Conservation (phyloP, 2,888 invertebrate species). For the Ophraella communa region DNA sequence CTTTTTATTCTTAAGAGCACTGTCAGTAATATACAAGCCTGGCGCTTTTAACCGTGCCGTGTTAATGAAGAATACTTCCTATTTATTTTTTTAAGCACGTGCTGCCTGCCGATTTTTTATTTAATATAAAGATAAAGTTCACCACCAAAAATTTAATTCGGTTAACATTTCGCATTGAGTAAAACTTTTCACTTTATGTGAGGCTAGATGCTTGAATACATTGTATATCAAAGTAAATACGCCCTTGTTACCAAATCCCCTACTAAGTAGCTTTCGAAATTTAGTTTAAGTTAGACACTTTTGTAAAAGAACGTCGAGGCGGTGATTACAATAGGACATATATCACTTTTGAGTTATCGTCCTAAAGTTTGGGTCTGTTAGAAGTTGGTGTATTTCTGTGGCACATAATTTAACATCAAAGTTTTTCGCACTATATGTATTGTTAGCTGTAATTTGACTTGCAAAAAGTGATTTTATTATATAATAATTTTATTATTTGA, state of each 20-base stretch:
- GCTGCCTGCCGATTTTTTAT: too few species aligned
- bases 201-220: background rate
- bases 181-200: slow-evolving; percentile 6
- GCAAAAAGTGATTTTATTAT: background rate
- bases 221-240: slow-evolving; percentile 20
- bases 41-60: too few species aligned
- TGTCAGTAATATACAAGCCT: too few species aligned
- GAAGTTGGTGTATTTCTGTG: slow-evolving; percentile 9
- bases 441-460: background rate
- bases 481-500: background rate
- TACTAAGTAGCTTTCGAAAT: slow-evolving; percentile 24
- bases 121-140: background rate
- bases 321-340: slow-evolving; percentile 25
- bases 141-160: background rate
- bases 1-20: too few species aligned
- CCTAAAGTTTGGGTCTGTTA: slow-evolving; percentile 10
- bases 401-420: slow-evolving; percentile 21
- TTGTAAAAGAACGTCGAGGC: slow-evolving; percentile 17
- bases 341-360: slow-evolving; percentile 26
- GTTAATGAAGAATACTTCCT: too few species aligned
- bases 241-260: slow-evolving; percentile 10
- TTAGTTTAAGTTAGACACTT: slow-evolving; percentile 27
- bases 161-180: background rate
- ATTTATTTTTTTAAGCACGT: background rate
- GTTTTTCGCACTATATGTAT: slow-evolving; percentile 13